Conservation (phyloP, 2,797 vertebrate species). For the Sebastes minor region DNA sequence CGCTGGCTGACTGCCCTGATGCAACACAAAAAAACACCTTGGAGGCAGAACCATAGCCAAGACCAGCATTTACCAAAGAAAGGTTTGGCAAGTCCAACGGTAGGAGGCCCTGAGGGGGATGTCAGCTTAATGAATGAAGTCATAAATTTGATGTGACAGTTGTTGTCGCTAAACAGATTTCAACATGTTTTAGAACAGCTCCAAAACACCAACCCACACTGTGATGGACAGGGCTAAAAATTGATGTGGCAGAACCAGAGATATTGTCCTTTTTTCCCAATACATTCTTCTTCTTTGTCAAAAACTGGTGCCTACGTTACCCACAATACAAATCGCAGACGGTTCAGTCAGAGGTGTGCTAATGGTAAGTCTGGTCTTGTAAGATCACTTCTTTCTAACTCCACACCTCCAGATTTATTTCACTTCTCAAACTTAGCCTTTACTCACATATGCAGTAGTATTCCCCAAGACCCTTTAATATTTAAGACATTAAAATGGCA, state of each 20-base stretch:
- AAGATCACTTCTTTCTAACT: neutral
- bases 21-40: constrained; percentile 35
- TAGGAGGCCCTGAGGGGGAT: neutral
- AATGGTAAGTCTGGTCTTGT: neutral
- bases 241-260: neutral
- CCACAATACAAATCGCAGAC: neutral
- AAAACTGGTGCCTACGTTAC: neutral
- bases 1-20: constrained; percentile 35
- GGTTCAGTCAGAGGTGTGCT: neutral
- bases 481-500: neutral
- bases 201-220: neutral
- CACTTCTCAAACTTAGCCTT: neutral
- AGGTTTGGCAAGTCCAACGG: constrained; percentile 13
- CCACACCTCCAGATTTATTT: neutral
- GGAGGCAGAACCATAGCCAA: constrained; percentile 6
- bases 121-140: constrained; percentile 30
- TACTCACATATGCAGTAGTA: neutral
- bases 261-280: neutral
- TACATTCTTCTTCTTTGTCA: neutral
- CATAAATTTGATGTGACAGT: constrained; percentile 19
- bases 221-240: neutral
- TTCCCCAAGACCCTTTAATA: neutral
- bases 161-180: constrained; percentile 13
- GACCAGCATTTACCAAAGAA: neutral
- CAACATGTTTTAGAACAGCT: neutral